phyloP scores from a whole-genome alignment of 64 coral and sea anemone genomes.

The Porites australiensis region DNA sequence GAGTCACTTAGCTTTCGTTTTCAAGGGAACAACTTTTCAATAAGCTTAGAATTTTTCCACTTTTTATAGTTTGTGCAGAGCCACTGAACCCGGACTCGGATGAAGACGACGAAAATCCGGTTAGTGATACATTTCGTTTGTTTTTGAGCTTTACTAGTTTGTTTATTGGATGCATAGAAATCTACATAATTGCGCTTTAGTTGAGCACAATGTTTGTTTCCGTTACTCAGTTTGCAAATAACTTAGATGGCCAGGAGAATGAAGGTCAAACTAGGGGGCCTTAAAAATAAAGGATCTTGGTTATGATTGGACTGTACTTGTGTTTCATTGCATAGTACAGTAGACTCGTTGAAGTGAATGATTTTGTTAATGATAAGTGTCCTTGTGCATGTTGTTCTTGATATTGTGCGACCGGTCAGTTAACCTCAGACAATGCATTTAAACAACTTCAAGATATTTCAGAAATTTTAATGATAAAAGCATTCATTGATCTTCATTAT shows the following conservation, averaged over 20 bases:
- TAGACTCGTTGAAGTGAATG: too few species aligned
- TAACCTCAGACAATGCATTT: too few species aligned
- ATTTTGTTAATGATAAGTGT: neutral
- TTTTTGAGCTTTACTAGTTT: conserved; percentile 2
- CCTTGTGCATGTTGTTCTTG: neutral
- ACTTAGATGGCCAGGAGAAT: neutral
- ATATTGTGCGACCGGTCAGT: neutral
- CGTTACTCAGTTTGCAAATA: conserved; percentile 6
- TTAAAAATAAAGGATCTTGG: too few species aligned
- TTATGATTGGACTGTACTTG: neutral
- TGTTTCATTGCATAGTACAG: too few species aligned
- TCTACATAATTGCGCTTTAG: conserved; percentile 20
- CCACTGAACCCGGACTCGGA: conserved; percentile 95
- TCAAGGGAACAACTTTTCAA: neutral
- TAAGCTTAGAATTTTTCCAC: neutral
- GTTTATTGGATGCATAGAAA: conserved; percentile 30
- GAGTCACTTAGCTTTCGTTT: too few species aligned
- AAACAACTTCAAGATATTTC: too few species aligned
- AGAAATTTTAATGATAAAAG: too few species aligned
- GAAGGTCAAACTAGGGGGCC: neutral
- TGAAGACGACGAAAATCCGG: conserved; percentile 93
- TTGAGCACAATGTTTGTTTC: neutral
- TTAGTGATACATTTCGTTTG: conserved; percentile 41
- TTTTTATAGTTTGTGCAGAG: conserved; percentile 95
- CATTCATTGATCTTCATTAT: too few species aligned